Percentiles rank a stretch among this genome's conserved stretches.
phyloP scores from a whole-genome alignment of 2,888 invertebrate genomes.

The Mythimna lalbum region DNA sequence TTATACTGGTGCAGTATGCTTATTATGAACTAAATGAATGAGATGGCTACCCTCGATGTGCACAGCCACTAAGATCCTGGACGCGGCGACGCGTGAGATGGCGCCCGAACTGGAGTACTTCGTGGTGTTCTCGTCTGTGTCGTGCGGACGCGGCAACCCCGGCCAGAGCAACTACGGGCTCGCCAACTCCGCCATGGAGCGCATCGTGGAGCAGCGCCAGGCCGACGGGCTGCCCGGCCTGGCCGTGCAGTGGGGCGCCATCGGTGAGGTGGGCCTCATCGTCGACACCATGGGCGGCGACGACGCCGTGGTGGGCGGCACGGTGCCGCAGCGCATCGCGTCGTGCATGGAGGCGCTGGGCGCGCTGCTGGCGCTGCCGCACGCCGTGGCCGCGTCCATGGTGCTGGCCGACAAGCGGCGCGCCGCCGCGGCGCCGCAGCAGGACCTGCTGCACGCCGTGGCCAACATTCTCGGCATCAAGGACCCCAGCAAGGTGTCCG shows the following conservation, averaged over 20 bases:
- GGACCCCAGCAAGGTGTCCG: conserved; percentile 94
- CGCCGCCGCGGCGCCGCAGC: conserved; percentile 88
- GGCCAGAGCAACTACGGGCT: conserved; percentile 99
- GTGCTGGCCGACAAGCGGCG: conserved; percentile 97
- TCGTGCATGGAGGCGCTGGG: conserved; percentile 98
- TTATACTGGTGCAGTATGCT: too few relatives aligned
- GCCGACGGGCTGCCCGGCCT: conserved; percentile 95
- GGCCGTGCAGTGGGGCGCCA: conserved; percentile 99
- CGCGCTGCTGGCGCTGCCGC: conserved; percentile 96
- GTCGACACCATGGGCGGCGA: conserved; percentile 97
- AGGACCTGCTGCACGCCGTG: conserved; percentile 93
- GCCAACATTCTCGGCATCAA: conserved; percentile 98
- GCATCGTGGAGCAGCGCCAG: conserved; percentile 96
- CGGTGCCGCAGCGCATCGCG: conserved; percentile 98
- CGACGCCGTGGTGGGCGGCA: conserved; percentile 98
- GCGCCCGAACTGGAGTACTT: conserved; percentile 97
- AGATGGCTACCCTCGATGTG: not conserved
- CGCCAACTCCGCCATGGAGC: conserved; percentile 99
- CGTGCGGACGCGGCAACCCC: conserved; percentile 98
- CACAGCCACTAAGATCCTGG: conserved; percentile 94
- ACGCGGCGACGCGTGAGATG: conserved; percentile 93
- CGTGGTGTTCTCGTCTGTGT: conserved; percentile 98
- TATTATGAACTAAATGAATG: not conserved
- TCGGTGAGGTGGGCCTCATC: conserved; percentile 99
- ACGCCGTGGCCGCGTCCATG: conserved; percentile 95